A percentile compares a stretch with the other conserved stretches of the same genome.
Conservation (phyloP, 2,113 vertebrate genomes). For the Anguilla japonica region DNA sequence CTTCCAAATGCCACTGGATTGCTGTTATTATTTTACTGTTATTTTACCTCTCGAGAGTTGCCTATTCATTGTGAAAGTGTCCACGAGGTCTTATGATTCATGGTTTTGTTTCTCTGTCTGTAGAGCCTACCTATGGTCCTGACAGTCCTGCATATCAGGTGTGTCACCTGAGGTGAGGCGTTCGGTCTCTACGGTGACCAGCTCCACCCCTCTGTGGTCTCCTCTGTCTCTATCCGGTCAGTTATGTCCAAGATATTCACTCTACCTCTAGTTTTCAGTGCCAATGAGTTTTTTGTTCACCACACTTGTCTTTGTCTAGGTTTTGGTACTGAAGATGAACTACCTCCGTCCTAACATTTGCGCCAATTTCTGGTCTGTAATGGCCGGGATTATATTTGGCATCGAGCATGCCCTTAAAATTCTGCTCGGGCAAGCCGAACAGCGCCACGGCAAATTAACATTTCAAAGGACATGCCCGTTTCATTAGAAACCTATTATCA, state of each 20-base stretch:
- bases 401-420: too few species aligned
- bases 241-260: neutral
- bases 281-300: too few species aligned
- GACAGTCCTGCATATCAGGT: neutral
- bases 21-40: neutral
- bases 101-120: neutral
- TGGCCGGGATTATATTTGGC: too few species aligned
- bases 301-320: too few species aligned
- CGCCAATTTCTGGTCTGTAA: too few species aligned
- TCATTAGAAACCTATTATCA: neutral
- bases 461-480: neutral
- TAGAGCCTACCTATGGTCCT: neutral
- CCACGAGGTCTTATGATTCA: neutral
- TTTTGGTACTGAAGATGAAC: too few species aligned
- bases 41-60: neutral
- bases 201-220: neutral
- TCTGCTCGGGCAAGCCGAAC: neutral
- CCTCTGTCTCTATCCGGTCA: neutral
- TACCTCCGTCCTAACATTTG: too few species aligned
- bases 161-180: neutral
- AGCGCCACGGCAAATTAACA: neutral
- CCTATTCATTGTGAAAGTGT: neutral
- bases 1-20: neutral
- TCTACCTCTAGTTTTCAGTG: neutral
- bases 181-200: neutral